A percentile compares a stretch with the other conserved stretches of the same genome.
phyloP scores from a whole-genome alignment of 2,797 vertebrate species.

The Acipenser transmontanus region DNA sequence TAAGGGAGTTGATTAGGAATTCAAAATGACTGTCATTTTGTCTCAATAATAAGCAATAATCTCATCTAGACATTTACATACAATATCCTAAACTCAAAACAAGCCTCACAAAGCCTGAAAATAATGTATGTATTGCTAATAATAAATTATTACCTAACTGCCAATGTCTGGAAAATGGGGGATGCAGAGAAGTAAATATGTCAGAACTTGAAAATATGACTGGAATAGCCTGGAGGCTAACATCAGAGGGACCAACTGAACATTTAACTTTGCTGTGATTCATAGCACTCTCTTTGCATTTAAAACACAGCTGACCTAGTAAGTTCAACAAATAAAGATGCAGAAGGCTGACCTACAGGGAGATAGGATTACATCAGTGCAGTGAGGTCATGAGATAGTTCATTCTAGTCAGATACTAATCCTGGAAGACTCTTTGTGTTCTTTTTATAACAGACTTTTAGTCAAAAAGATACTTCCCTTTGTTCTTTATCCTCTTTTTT shows the following conservation, averaged over 20 bases:
- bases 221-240: neutral
- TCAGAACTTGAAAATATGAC: neutral
- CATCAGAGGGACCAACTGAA: neutral
- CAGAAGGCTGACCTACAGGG: constrained; percentile 1
- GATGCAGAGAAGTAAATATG: neutral
- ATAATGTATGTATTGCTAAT: too few relatives aligned
- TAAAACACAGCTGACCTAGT: neutral
- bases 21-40: too few relatives aligned
- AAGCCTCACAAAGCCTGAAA: too few relatives aligned
- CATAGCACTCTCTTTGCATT: neutral
- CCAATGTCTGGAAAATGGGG: neutral
- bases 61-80: too few relatives aligned
- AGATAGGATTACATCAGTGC: constrained; percentile 8
- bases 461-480: constrained; percentile 4
- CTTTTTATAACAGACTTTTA: constrained; percentile 7
- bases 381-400: constrained; percentile 10
- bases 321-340: neutral
- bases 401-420: constrained; percentile 3
- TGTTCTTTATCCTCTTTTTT: constrained; percentile 4
- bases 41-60: too few relatives aligned
- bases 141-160: too few relatives aligned
- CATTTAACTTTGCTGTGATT: neutral
- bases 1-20: too few relatives aligned
- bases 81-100: too few relatives aligned
- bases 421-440: constrained; percentile 1